Evolutionary conservation across 2,888 invertebrate genomes (phyloP), one percentile per base, ranked within the genome.

Genomic region (Tuberolachnus salignus): DNA sequence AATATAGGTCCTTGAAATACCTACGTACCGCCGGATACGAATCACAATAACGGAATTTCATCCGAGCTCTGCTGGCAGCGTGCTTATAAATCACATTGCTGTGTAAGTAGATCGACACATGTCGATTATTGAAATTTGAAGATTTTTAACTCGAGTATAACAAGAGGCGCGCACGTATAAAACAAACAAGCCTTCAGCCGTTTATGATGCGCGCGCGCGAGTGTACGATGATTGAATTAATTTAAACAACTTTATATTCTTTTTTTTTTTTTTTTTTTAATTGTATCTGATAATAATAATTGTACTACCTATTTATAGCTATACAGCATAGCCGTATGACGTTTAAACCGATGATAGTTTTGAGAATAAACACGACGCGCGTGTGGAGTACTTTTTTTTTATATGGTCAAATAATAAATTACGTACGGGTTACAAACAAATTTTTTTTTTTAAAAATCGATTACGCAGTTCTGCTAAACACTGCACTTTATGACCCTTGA

Each of bases 1-100:
- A 64, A 63, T 1, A 13, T 16, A 44, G 53, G 73, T 64, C 63
- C 63, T 74, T 64, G 73, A 74, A 74, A 74, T 64, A 64, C 63
- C 34, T 34, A 34, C 6, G 34, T 6, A 53, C 63, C 44, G 26
- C 11, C 11, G 42, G 23, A 74, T 63, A 42, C 21, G 51, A 74
- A 74, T 53, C 42, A 63, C 42, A 73, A 53, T 44, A 53, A 63
- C 63, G 53, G 63, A 53, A 53, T 63, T 70, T 42, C 34, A 23
- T 66, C 42, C 21, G 14, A 42, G 4, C 34, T 3, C 34, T 6
- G 34, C 3, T 34, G n/a, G n/a, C 34, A 6, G 34, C 44, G 13
- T 9, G n/a, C 51, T 44, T 64, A 44, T 53, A 64, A 74, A 64
- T 26, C 53, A 73, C 44, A n/a, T 8, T 16, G 19, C 3, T 34